A percentile compares a stretch with the other conserved stretches of the same genome.
Evolutionary conservation across 2,888 invertebrate species (phyloP).

Genomic region (Drosophila leonis): DNA sequence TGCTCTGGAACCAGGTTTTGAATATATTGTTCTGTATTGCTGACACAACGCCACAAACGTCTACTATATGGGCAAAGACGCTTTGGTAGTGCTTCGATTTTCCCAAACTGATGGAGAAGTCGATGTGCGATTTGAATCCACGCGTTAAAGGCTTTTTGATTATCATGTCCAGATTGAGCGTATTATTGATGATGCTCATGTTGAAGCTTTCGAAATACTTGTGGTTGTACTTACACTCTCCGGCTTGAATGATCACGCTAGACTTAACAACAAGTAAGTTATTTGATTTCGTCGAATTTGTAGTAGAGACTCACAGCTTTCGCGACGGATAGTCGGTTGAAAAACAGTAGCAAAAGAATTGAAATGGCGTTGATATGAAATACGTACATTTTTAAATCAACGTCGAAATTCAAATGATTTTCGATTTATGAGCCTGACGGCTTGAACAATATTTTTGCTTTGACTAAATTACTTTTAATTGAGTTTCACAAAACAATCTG

Average conservation of each 20-base stretch:
- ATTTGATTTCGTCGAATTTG: neutral
- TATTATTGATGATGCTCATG: conserved; percentile 43
- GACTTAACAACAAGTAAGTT: conserved; percentile 22
- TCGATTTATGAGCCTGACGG: neutral
- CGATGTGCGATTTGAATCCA: conserved; percentile 53
- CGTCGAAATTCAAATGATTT: conserved; percentile 23
- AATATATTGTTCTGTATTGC: conserved; percentile 55
- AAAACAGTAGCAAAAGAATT: conserved; percentile 18
- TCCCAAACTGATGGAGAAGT: conserved; percentile 62
- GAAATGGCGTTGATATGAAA: neutral
- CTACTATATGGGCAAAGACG: conserved; percentile 59
- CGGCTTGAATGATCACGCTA: conserved; percentile 41
- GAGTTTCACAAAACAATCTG: neutral
- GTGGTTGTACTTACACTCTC: conserved; percentile 29
- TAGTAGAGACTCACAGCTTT: conserved; percentile 42
- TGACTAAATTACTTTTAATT: conserved; percentile 43
- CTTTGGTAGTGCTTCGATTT: conserved; percentile 61
- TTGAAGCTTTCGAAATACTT: conserved; percentile 59
- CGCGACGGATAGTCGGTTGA: neutral
- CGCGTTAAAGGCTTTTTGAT: conserved; percentile 32
- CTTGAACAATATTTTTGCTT: neutral
- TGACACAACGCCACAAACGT: conserved; percentile 59
- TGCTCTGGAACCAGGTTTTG: conserved; percentile 63
- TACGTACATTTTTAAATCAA: conserved; percentile 34
- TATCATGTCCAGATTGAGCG: conserved; percentile 50